Evolutionary conservation across 2,113 vertebrate genomes (phyloP).

Genomic region (Saccopteryx bilineata): DNA sequence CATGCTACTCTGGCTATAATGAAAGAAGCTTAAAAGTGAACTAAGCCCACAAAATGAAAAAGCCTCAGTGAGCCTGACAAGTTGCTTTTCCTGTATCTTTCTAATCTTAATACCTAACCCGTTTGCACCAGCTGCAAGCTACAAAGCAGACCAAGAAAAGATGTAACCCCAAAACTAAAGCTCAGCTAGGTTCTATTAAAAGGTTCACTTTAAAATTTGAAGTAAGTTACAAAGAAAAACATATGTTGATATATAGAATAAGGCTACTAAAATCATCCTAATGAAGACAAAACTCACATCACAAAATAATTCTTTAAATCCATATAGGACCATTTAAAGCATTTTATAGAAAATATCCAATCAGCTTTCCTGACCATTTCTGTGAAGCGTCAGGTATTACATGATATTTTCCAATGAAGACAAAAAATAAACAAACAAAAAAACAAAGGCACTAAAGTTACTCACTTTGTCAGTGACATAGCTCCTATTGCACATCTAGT

Average conservation of each 20-base stretch:
- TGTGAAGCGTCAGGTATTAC: slow-evolving; percentile 28
- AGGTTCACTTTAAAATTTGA: background rate
- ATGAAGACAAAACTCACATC: slow-evolving; percentile 19
- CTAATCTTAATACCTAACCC: slow-evolving; percentile 38
- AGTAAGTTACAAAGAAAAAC: slow-evolving; percentile 52
- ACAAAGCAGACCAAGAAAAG: background rate
- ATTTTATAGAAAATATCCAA: slow-evolving; percentile 54
- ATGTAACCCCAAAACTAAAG: slow-evolving; percentile 28
- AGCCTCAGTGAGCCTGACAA: background rate
- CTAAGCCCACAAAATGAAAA: background rate
- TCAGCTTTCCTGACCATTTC: slow-evolving; percentile 47
- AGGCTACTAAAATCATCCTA: slow-evolving; percentile 25
- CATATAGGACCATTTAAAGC: background rate
- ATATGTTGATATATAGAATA: background rate
- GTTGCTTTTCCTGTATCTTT: background rate
- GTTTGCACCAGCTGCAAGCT: background rate
- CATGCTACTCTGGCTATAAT: background rate
- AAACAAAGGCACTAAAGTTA: slow-evolving; percentile 61
- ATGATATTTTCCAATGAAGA: background rate
- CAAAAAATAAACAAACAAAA: background rate
- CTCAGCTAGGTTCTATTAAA: background rate
- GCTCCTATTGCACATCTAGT: slow-evolving; percentile 1
- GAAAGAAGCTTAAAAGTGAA: slow-evolving; percentile 27
- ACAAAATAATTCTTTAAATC: slow-evolving; percentile 35
- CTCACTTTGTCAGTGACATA: background rate